A percentile compares a stretch with the other conserved stretches of the same genome.
These are phyloP conservation scores for Schizaphis graminum DNA, from an alignment of 2,888 invertebrate species.

Conservation along the genomic window DNA sequence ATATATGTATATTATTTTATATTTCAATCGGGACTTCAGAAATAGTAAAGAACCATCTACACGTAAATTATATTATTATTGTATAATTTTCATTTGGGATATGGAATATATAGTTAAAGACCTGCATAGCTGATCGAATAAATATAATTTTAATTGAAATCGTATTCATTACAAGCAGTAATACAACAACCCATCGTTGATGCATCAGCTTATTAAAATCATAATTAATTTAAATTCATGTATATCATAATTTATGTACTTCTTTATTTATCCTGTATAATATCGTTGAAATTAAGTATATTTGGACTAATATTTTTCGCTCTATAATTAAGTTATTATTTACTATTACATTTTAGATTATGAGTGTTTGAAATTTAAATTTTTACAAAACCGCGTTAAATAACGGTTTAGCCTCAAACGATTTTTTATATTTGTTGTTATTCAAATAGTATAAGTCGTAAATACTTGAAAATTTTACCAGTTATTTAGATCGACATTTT, in stretches of 20 bases:
- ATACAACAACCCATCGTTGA: background rate
- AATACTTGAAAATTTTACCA: too few relatives aligned
- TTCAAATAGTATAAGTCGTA: too few relatives aligned
- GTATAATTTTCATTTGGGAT: background rate
- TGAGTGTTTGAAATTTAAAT: too few relatives aligned
- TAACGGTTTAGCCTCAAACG: too few relatives aligned
- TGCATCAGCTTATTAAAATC: background rate
- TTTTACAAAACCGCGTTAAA: too few relatives aligned
- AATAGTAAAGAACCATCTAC: conserved; percentile 17
- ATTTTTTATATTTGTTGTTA: too few relatives aligned
- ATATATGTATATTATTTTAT: background rate
- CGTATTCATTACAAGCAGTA: background rate
- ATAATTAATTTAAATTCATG: background rate
- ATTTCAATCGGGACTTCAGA: background rate
- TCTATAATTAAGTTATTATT: background rate
- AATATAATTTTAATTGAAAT: conserved; percentile 12
- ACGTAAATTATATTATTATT: conserved; percentile 2
- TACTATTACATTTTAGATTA: too few relatives aligned
- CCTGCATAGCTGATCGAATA: background rate
- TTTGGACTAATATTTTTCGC: background rate
- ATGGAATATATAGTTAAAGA: background rate
- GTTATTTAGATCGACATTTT: too few relatives aligned
- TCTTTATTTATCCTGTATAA: background rate
- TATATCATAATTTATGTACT: background rate
- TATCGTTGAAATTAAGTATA: background rate